Evolutionary conservation across 1,140 invertebrate genomes (phyloP), one percentile per base, ranked within the genome.

Genomic region (Drosophila eugracilis): DNA sequence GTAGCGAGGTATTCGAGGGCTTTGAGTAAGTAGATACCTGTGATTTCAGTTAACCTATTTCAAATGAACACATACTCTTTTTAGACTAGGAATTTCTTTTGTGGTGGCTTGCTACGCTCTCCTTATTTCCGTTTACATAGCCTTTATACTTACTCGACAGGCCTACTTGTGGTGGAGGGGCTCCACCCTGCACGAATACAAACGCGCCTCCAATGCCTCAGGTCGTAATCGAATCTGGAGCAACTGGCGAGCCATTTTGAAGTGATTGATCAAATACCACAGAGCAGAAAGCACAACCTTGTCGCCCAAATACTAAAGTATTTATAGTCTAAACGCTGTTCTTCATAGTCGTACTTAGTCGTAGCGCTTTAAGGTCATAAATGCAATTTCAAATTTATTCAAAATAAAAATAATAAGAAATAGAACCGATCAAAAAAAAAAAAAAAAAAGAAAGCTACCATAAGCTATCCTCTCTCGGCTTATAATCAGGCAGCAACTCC

Each of bases 401-500:
- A 47, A 48, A 41, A 50, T 34, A 49, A 60, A 53, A 19, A 50
- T n/a, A 41, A 70, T 37, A 55, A 22, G 39, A 63, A 34, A 10
- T 15, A 42, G 36, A 26, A 34, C 55, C 6, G 14, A 7, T 9
- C 14, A 53, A 62, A 6, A 30, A 52, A 62, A 30, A 37, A 63
- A 48, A 19, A 15, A 1, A 3, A 30, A 14, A 50, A 41, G 71
- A 37, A 21, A 0, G 15, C 54, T 88, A 88, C 83, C 83, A 88
- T 7, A 88, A 48, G 32, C 83, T 89, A 15, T 88, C 78, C 52
- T 93, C 93, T 17, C 74, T 47, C 2, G 94, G 94, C 26, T 91
- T 92, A 75, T 94, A 95, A 81, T 95, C 94, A 2, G 94, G 94
- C 32, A 95, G 85, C 17, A 95, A 93, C 90, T 94, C 93, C 88